Evolutionary conservation across 2,888 invertebrate species (phyloP), one percentile per base, ranked within the genome.

Genomic region (Digitonthophagus gazella): DNA sequence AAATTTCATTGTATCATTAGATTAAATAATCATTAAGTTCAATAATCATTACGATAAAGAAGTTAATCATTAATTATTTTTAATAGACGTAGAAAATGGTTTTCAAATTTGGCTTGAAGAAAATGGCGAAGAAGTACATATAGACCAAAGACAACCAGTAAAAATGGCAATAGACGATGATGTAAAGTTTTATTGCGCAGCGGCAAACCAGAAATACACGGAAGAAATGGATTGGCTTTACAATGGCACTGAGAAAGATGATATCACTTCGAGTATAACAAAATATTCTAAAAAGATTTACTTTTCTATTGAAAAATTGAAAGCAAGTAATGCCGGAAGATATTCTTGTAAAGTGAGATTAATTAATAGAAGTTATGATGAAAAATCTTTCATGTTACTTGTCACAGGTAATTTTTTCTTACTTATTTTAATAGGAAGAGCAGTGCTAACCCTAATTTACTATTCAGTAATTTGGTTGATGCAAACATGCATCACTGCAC

Each of bases 121-220:
- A 58, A 80, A 77, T 68, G 79, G 79, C 0, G 80, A 82, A 22
- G 82, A 85, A 54, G 67, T 75, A 64, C 64, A 74, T 20, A 54
- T 69, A 2, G 67, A 67, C 18, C 73, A 71, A 3, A 75, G 77
- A 15, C 67, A 69, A 8, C 72, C 72, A 15, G 75, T 73, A 11
- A 72, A 71, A 58, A 74, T 85, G 0, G 86, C 88, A 0, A 82
- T 83, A 22, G 87, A 86, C 0, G 90, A 91, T 72, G 76, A 84
- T 67, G 76, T 90, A 0, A 80, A 79, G 14, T 73, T 90, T 3
- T 84, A 81, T 3, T 91, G 91, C 78, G 87, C 85, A 1, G 88
- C 87, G 0, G 84, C 88, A 0, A 81, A 84, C 15, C 84, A 85
- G 72, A 84, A 86, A 71, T 87, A 84, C 72, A 83, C 85, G 0